Base-by-base conservation (phyloP, 92 coral and sea anemone species). In the Parazoanthus atlanticus region DNA sequence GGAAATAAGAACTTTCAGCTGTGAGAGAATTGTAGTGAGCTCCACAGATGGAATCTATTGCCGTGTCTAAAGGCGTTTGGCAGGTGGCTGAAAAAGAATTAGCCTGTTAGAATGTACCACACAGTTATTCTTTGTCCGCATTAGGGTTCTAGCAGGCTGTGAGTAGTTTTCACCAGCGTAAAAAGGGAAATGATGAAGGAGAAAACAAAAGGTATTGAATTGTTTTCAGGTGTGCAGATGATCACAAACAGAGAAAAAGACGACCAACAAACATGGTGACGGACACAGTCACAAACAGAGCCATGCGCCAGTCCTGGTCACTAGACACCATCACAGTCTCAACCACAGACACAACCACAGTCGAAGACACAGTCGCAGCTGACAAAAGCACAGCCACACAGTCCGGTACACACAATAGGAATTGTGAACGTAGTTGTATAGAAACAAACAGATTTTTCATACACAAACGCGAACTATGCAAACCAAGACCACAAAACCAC, bases 1-100 rank as follows among this genome's bases (percentile, higher is more conserved):
- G 88, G 54, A 43, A 91, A 33, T 76, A 91, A 15, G 93, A 89
- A 29, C 70, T 89, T 67, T 85, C 89, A 38, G 90, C 90, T 15
- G 54, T 86, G n/a, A 85, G 79, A 12, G 93, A 84, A 36, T 85
- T 88, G 89, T 88, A 89, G 46, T 65, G 54, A 40, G 46, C 80
- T 40, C 73, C 81, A 70, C 93, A 91, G 31, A 76, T 31, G 11
- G 74, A 41, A 34, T 64, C 67, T 29, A 40, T n/a, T 36, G 86
- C 56, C 21, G 26, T n/a, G 47, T 43, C 69, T 2, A 41, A 11
- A 28, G 76, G 78, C 21, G 76, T 83, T 69, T 26, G 36, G 77
- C 86, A 83, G 26, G 58, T 38, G 66, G 40, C 86, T 83, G 76
- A 41, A 83, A 83, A 13, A 40, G 1, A 64, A 17, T 17, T 8